A percentile compares a stretch with the other conserved stretches of the same genome.
These are phyloP conservation scores for Hydraecia micacea DNA, from an alignment of 2,888 invertebrate genomes.

Conservation along the genomic window DNA sequence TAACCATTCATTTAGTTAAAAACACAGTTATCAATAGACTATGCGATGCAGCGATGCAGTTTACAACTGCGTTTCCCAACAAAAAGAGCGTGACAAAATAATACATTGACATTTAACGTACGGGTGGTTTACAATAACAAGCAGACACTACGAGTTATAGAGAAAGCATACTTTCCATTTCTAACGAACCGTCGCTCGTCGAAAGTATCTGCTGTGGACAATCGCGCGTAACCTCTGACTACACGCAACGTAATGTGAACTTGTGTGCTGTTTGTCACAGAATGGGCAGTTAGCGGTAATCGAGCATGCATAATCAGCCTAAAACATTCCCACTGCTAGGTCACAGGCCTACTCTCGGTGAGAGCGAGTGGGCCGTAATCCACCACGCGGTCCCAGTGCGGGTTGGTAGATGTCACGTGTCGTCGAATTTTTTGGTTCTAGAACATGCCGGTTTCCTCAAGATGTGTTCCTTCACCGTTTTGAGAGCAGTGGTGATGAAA, in stretches of 20 bases:
- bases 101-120: slow-evolving; percentile 46
- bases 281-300: slow-evolving; percentile 7
- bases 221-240: slow-evolving; percentile 49
- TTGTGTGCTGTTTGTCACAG: slow-evolving; percentile 41
- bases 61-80: slow-evolving; percentile 4
- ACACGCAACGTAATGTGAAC: slow-evolving; percentile 47
- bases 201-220: slow-evolving; percentile 53
- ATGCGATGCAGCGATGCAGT: neutral
- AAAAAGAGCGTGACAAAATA: slow-evolving; percentile 44
- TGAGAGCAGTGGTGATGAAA: neutral
- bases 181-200: slow-evolving; percentile 23
- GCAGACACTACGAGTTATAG: slow-evolving; percentile 33
- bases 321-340: neutral
- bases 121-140: slow-evolving; percentile 15
- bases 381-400: neutral
- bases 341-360: neutral
- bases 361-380: neutral
- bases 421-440: neutral
- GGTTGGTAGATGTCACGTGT: neutral
- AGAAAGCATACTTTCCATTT: slow-evolving; percentile 70
- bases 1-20: slow-evolving; percentile 3
- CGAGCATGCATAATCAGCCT: neutral
- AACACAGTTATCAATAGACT: slow-evolving; percentile 8
- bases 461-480: neutral
- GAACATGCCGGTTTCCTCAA: neutral